Conservation (phyloP, 2,888 invertebrate genomes). For the Lampropteryx suffumata region DNA sequence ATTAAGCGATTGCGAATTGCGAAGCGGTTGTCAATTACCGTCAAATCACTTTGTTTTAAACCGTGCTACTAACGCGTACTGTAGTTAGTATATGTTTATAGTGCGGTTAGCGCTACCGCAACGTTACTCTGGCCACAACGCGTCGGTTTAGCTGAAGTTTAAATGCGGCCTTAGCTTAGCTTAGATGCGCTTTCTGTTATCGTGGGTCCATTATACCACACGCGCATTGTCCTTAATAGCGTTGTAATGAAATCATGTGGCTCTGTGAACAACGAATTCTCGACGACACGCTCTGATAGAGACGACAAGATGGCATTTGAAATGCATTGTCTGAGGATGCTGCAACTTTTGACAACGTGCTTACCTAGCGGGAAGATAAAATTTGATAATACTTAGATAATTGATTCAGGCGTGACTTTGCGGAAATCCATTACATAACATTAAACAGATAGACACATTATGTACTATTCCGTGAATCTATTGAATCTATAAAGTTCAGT, state of each 20-base stretch:
- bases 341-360: conserved; percentile 5
- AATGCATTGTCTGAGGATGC: conserved; percentile 11
- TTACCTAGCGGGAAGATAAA: neutral
- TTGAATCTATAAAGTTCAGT: too few relatives aligned
- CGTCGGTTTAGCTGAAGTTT: neutral
- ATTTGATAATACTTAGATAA: too few relatives aligned
- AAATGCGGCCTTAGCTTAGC: conserved; percentile 38
- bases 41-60: too few relatives aligned
- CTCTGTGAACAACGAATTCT: conserved; percentile 14
- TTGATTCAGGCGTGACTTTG: too few relatives aligned
- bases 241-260: conserved; percentile 25
- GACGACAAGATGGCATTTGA: conserved; percentile 5
- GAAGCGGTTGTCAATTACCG: too few relatives aligned
- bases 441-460: too few relatives aligned
- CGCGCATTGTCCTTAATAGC: conserved; percentile 48
- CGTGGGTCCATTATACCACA: conserved; percentile 43
- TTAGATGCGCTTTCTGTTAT: conserved; percentile 71
- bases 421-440: too few relatives aligned
- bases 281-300: conserved; percentile 22
- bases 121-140: neutral
- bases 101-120: too few relatives aligned
- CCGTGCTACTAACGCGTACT: too few relatives aligned
- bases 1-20: too few relatives aligned
- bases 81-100: too few relatives aligned
- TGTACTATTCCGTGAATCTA: too few relatives aligned